These are phyloP conservation scores for Octodon degus DNA, from an alignment of 2,113 vertebrate species.

Conservation along the genomic window DNA sequence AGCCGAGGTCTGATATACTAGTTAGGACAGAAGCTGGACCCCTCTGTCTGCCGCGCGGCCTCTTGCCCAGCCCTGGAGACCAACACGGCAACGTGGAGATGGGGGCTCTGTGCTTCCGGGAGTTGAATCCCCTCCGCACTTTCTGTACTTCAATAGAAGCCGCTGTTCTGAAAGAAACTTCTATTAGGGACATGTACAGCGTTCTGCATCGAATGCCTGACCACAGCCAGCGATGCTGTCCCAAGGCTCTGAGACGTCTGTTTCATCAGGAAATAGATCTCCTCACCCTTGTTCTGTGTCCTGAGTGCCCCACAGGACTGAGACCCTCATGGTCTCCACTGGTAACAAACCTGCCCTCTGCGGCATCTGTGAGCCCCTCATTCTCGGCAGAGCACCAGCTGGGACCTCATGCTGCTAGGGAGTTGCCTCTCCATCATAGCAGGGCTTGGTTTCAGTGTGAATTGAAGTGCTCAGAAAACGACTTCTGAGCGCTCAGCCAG, in stretches of 20 bases:
- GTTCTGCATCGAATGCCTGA: neutral
- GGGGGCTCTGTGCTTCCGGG: neutral
- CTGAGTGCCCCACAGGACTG: neutral
- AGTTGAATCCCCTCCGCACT: neutral
- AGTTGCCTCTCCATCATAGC: no score
- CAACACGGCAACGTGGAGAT: neutral
- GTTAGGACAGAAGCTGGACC: neutral
- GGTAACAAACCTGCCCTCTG: neutral
- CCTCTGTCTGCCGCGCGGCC: neutral
- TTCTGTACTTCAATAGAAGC: neutral
- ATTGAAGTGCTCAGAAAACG: neutral
- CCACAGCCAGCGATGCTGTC: neutral
- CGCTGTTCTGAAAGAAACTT: neutral
- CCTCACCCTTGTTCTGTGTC: neutral
- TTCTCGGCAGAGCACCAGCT: neutral
- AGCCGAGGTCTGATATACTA: neutral
- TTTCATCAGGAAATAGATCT: neutral
- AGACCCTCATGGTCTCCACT: neutral
- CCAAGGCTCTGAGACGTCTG: no score
- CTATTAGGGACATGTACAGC: neutral
- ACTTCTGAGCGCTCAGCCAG: neutral
- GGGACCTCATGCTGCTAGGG: neutral
- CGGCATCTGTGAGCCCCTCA: no score
- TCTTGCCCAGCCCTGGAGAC: neutral
- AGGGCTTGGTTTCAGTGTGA: neutral